These are phyloP conservation scores for Parasteatoda tepidariorum DNA, from an alignment of 1,140 invertebrate genomes.

Conservation along the genomic window DNA sequence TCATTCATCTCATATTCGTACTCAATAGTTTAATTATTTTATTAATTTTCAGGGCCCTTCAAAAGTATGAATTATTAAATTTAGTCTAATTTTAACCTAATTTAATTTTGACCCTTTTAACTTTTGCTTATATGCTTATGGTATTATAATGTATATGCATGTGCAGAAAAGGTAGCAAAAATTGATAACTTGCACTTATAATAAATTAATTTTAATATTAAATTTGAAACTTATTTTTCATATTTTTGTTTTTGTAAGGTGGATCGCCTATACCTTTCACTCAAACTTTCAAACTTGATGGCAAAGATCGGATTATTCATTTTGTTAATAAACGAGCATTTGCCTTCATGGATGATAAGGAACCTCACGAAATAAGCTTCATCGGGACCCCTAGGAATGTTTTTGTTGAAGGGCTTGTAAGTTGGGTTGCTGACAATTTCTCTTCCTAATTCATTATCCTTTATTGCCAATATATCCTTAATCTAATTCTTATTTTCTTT, in stretches of 20 bases:
- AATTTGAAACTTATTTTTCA: too few species aligned
- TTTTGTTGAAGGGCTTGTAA: constrained; percentile 64
- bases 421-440: neutral
- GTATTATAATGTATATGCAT: too few species aligned
- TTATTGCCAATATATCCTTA: neutral
- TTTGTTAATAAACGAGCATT: constrained; percentile 18
- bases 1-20: too few species aligned
- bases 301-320: constrained; percentile 14
- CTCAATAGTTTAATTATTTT: too few species aligned
- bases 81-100: neutral
- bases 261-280: neutral
- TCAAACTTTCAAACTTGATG: constrained; percentile 16
- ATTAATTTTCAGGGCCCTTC: too few species aligned
- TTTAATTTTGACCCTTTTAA: too few species aligned
- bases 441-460: neutral
- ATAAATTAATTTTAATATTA: too few species aligned
- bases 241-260: neutral
- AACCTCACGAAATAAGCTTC: constrained; percentile 86
- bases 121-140: too few species aligned
- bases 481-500: neutral
- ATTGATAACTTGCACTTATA: too few species aligned
- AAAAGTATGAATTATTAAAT: too few species aligned
- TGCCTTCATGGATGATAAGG: constrained; percentile 70
- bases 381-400: constrained; percentile 67
- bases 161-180: too few species aligned